Base-by-base conservation (phyloP, 2,888 invertebrate species). In the Aethes cnicana region DNA sequence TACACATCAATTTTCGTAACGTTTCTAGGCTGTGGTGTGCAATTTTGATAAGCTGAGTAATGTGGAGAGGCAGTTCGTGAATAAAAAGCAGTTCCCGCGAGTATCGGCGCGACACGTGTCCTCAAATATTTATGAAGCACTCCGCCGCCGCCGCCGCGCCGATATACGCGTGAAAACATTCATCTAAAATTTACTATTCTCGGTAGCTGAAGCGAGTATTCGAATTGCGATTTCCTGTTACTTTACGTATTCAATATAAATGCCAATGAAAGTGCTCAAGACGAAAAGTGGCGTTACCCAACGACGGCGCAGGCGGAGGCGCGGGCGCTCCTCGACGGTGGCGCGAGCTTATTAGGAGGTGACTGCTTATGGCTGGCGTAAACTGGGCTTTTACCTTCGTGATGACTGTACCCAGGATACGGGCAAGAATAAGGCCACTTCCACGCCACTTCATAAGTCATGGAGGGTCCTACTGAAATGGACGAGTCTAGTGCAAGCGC, bases 101-200 rank as follows among this genome's bases (percentile, higher is more conserved):
- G 56, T 57, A 57, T 56, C 56, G 54, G 47, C 37, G 47, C 60
- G 61, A 69, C 70, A 64, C 59, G 65, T 66, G 68, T 70, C 65
- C 62, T 69, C 77, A 72, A 74, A 77, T 80, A 77, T 80, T 77
- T 69, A 77, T 76, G 65, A 64, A 77, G 64, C 78, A 76, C 79
- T 79, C 76, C 55, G n/a, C n/a, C n/a, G n/a, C n/a, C 60, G 55
- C 53, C 60, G 55, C 54, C 64, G 62, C 70, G 63, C 56, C 41
- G 56, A 50, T 56, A 35, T 43, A 35, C 37, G 54, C 35, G 53
- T 56, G 57, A 55, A 36, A 58, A 30, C 44, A 30, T 63, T 49
- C 57, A 48, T 50, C 41, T 53, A 28, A 42, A 30, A 47, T 54
- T 32, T 43, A 36, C 47, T 33, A 52, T 23, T 9, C 28, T 26